A percentile compares a stretch with the other conserved stretches of the same genome.
These are phyloP conservation scores for Criorhina ranunculi DNA, from an alignment of 2,888 invertebrate genomes.

Conservation along the genomic window DNA sequence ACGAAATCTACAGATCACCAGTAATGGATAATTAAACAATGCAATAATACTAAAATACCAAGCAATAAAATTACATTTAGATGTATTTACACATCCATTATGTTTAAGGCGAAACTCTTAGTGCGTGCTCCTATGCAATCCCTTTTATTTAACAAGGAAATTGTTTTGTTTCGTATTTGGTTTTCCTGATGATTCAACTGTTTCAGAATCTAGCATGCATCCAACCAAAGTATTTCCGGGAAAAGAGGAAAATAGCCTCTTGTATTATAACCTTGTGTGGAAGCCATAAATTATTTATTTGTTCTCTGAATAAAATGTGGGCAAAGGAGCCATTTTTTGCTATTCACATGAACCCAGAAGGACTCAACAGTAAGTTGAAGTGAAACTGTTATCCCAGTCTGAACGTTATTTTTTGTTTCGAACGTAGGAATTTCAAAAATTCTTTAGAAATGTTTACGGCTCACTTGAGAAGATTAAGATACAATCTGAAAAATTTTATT, in stretches of 20 bases:
- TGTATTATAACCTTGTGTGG: slow-evolving; percentile 60
- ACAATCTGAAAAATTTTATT: slow-evolving; percentile 39
- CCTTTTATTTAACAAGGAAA: slow-evolving; percentile 63
- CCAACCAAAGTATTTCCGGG: slow-evolving; percentile 70
- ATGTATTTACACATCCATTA: slow-evolving; percentile 49
- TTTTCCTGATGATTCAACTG: slow-evolving; percentile 66
- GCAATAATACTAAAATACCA: slow-evolving; percentile 42
- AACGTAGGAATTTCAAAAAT: slow-evolving; percentile 58
- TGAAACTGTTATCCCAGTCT: slow-evolving; percentile 13
- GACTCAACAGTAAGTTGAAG: slow-evolving; percentile 7
- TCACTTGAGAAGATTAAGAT: slow-evolving; percentile 55
- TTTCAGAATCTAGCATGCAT: slow-evolving; percentile 60
- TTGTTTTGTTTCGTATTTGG: slow-evolving; percentile 66
- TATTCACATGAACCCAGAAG: background rate
- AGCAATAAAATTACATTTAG: slow-evolving; percentile 56
- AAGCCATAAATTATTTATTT: slow-evolving; percentile 72
- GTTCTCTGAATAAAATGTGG: slow-evolving; percentile 56
- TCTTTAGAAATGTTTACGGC: slow-evolving; percentile 63
- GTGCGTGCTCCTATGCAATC: slow-evolving; percentile 47
- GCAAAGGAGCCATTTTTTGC: slow-evolving; percentile 21
- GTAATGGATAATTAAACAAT: slow-evolving; percentile 55
- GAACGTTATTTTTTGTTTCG: background rate
- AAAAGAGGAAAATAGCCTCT: slow-evolving; percentile 59
- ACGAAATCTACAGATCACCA: slow-evolving; percentile 30
- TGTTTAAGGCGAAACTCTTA: slow-evolving; percentile 26